Evolutionary conservation across 2,797 vertebrate species (phyloP), one percentile per base, ranked within the genome.

Genomic region (Cuniculus paca): DNA sequence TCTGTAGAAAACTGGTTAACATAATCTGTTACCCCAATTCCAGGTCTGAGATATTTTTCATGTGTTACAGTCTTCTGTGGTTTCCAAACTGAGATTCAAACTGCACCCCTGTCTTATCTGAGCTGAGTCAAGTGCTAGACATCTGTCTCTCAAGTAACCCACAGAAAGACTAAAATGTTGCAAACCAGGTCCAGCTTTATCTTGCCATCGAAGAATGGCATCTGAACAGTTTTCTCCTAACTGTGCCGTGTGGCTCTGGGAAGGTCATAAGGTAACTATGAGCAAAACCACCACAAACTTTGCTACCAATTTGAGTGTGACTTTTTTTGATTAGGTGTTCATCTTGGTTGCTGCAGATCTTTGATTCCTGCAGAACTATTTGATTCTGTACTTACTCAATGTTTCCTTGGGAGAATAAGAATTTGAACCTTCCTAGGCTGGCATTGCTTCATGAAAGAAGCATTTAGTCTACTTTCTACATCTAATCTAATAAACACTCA

Each of bases 401-500:
- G 9, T 50, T 95, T 36, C n/a, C 2, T 28, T 72, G 2, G 6
- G 3, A 56, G 28, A 56, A 65, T 56, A 45, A 96, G 45, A 75
- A 10, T 28, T 56, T 52, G 10, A 5, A 88, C 4, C 22, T 85
- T 88, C 50, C 11, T 11, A 82, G 24, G 56, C 70, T 48, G 22
- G 28, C 42, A 48, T 58, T 36, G 54, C 5, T 42, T 9, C 65
- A 50, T 6, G 13, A 88, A 92, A 89, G 24, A 2, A 77, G 65
- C 74, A 65, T 56, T 84, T 61, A 79, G 34, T 77, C 34, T 81
- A 39, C 9, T 60, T 17, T 60, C n/a, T 84, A 50, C n/a, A 42
- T 65, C 12, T 91, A 70, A n/a, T 81, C 3, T 77, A 83, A 86
- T 56, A 80, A 75, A 90, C 6, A 63, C 34, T 91, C 45, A 36